Percentiles rank a stretch among this genome's conserved stretches.
These are phyloP conservation scores for Papilio helenus DNA, from an alignment of 1,140 invertebrate genomes.

Conservation along the genomic window DNA sequence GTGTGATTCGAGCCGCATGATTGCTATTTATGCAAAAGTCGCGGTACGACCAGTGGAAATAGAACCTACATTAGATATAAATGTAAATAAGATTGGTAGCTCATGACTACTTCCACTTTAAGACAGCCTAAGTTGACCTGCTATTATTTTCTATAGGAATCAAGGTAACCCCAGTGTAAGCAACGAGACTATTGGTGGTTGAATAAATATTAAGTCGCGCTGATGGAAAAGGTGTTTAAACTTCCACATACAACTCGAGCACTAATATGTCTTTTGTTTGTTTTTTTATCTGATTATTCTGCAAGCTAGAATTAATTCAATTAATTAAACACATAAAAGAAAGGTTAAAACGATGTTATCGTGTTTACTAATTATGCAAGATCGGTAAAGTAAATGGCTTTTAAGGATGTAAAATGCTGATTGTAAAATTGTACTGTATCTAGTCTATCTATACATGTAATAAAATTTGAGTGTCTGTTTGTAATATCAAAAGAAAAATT, in stretches of 20 bases:
- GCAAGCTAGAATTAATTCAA: neutral
- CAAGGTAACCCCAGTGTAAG: neutral
- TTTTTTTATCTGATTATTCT: conserved; percentile 1
- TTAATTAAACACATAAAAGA: conserved; percentile 18
- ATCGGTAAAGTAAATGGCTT: neutral
- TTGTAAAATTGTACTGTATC: neutral
- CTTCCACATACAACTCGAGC: neutral
- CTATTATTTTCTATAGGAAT: neutral
- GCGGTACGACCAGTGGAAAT: neutral
- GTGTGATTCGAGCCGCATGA: neutral
- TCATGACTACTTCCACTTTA: too few species aligned
- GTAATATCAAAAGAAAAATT: too few species aligned
- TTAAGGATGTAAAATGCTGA: neutral
- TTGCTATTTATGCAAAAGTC: neutral
- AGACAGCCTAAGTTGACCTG: too few species aligned
- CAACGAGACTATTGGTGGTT: neutral
- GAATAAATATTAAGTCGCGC: neutral
- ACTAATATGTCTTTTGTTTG: conserved; percentile 12
- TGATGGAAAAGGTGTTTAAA: conserved; percentile 22
- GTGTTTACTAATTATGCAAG: neutral
- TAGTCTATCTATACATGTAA: neutral
- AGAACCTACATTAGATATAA: too few species aligned
- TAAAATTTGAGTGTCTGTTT: too few species aligned
- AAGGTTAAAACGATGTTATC: neutral
- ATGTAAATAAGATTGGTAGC: too few species aligned